Base-by-base conservation (phyloP, 2,888 invertebrate species). In the Nyleta sp. region DNA sequence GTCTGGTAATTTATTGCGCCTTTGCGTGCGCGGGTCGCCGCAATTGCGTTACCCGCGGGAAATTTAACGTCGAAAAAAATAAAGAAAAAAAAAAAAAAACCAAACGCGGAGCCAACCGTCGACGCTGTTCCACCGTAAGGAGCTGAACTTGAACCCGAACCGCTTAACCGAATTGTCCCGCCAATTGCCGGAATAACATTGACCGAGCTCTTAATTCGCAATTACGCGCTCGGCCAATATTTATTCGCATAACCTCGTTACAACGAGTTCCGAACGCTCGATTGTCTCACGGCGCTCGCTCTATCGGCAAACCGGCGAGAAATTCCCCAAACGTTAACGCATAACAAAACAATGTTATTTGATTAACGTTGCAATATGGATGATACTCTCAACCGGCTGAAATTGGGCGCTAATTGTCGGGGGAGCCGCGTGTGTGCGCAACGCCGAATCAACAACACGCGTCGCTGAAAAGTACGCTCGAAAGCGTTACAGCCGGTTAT, bases 331-430 rank as follows among this genome's bases (percentile, higher is more conserved):
- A 59, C 73, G 46, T 55, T 62, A 48, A 35, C 72, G 24, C 55
- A 35, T 62, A 75, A 48, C 74, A 75, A 75, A 68, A 68, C 55
- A 68, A 42, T 18, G 35, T 75, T 68, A 75, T 75, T 75, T 60
- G 68, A 75, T 75, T 67, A 75, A 62, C 74, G 46, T 48, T 68
- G 68, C 68, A 75, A 59, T 68, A 75, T 62, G 65, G 68, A 75
- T 68, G 68, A 68, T 75, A 68, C 55, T 52, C 59, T 38, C 46
- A 10, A 68, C 31, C 48, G 11, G 55, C 13, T 33, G 55, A 48
- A 74, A 68, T 68, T 65, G 57, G 50, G 57, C 50, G 64, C 57
- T 74, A 59, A 65, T 74, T 74, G 42, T 40, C 33, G 50, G 24
- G 33, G 11, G 33, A 24, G 31, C 8, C n/a, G 28, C 24, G 15